A percentile compares a stretch with the other conserved stretches of the same genome.
Evolutionary conservation across 2,888 invertebrate species (phyloP).

Genomic region (Fragum fragum): DNA sequence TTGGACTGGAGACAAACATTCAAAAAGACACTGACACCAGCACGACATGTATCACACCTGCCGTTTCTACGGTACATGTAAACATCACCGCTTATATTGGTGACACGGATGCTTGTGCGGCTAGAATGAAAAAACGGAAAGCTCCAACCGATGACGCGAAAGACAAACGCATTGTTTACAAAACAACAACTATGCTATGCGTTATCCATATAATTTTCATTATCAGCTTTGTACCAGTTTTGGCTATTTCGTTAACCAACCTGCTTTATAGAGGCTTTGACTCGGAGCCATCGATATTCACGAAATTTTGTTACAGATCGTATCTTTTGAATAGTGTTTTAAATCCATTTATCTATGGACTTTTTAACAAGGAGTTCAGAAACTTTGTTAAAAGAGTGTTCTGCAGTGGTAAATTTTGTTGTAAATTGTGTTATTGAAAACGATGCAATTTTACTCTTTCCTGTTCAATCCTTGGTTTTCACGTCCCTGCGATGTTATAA

Average conservation of each 20-base stretch:
- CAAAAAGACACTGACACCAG: too few species aligned
- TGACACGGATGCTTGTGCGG: too few species aligned
- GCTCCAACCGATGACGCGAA: neutral
- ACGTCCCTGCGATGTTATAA: too few species aligned
- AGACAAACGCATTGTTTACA: neutral
- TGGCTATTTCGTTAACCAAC: neutral
- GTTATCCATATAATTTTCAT: neutral
- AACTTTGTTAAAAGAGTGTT: neutral
- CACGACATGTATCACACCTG: too few species aligned
- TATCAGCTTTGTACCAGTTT: neutral
- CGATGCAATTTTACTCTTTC: too few species aligned
- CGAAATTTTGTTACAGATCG: neutral
- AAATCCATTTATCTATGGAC: neutral
- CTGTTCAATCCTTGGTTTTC: too few species aligned
- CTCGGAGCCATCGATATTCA: neutral
- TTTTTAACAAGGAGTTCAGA: neutral
- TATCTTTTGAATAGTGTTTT: neutral
- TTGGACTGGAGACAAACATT: too few species aligned
- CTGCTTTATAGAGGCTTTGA: neutral
- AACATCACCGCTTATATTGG: too few species aligned
- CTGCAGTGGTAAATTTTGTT: too few species aligned
- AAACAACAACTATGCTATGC: neutral
- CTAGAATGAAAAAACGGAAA: too few species aligned
- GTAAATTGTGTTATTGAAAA: too few species aligned
- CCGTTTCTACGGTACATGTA: too few species aligned